Evolutionary conservation across 1,140 invertebrate species (phyloP), one percentile per base, ranked within the genome.

Genomic region (Telenomus remus): DNA sequence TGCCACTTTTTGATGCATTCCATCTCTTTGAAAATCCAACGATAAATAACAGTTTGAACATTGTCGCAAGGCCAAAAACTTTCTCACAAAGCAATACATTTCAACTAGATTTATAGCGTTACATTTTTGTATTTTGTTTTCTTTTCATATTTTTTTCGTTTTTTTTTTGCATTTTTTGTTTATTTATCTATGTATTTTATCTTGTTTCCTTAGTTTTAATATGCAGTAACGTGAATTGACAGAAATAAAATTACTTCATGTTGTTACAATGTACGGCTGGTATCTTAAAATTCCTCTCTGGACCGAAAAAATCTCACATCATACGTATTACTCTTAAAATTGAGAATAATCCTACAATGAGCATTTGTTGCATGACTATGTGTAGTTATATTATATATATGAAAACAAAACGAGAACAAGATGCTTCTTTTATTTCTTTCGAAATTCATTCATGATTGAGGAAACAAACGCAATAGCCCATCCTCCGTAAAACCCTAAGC

Each of bases 281-380:
- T 55, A 44, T 72, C 48, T 59, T 37, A n/a, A 53, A 33, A 65
- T 53, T 73, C 15, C n/a, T n/a, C 27, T 73, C 51, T 72, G 33
- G 47, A 54, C n/a, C n/a, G n/a, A n/a, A n/a, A n/a, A n/a, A n/a
- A n/a, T n/a, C n/a, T n/a, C n/a, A n/a, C n/a, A n/a, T n/a, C n/a
- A n/a, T 68, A 69, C 43, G 54, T 65, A 44, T 66, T 68, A 71
- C 44, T 14, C 48, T 68, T 77, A 68, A 1, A 51, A 61, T 57
- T 47, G 54, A 68, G 14, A 49, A 60, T 72, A 68, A 59, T 68
- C 69, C 48, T 72, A 72, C 37, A 68, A 77, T 77, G 74, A 76
- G 68, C 74, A 76, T 76, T 76, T 71, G 35, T 66, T 66, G 48
- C 57, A 71, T 50, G 59, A 68, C 53, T 27, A 27, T 27, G 19